phyloP scores from a whole-genome alignment of 2,797 vertebrate species.

The Cercopithecus mitis region DNA sequence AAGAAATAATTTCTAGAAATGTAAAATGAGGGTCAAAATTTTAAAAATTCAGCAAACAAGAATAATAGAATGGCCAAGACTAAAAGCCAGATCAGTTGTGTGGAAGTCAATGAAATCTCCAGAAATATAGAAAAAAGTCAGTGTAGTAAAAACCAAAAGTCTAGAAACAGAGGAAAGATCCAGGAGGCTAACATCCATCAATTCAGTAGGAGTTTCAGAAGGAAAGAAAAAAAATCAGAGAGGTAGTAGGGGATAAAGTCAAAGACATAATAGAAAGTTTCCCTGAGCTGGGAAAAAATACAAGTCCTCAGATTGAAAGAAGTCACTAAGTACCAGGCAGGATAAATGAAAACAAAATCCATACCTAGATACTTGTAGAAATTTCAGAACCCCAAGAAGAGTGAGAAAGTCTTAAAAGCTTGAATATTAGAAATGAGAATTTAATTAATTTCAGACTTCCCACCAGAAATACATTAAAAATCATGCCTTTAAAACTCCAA shows the following conservation, averaged over 20 bases:
- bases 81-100: background rate
- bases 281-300: background rate
- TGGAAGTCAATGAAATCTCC: background rate
- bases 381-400: background rate
- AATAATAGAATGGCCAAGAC: background rate
- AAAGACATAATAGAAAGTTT: background rate
- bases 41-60: background rate
- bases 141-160: background rate
- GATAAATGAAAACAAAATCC: background rate
- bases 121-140: background rate
- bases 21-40: background rate
- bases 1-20: background rate
- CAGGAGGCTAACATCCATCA: background rate
- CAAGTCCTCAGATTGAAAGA: background rate
- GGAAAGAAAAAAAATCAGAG: background rate
- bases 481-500: background rate
- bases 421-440: conserved; percentile 1
- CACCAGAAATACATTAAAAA: conserved; percentile 26
- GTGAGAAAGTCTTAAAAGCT: background rate
- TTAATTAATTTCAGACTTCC: background rate
- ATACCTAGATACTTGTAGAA: background rate
- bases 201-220: background rate
- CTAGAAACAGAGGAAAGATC: background rate
- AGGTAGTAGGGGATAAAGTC: too few relatives aligned
- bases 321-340: background rate